Conservation (phyloP, 2,888 invertebrate genomes). For the Drosophila austrosaltans region DNA sequence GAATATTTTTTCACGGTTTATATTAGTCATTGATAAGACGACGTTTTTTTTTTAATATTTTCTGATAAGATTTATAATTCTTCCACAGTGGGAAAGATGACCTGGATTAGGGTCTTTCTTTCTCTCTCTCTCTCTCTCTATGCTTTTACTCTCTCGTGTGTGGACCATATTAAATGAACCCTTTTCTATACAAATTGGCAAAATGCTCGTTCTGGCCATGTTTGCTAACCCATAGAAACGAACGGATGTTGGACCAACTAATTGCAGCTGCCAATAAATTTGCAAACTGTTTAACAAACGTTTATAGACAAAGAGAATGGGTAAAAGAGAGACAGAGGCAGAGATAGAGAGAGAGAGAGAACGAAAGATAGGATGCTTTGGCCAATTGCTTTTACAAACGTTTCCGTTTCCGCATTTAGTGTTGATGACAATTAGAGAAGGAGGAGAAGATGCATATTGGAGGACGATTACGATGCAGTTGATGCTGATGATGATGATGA, state of each 20-base stretch:
- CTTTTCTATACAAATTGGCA: constrained; percentile 5
- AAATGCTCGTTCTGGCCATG: neutral
- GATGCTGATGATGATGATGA: constrained; percentile 45
- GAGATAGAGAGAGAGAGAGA: neutral
- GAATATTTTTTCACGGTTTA: too few species aligned
- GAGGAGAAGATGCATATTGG: constrained; percentile 18
- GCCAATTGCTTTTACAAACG: constrained; percentile 71
- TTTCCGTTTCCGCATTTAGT: constrained; percentile 68
- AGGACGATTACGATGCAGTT: constrained; percentile 24
- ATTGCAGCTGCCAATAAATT: constrained; percentile 65
- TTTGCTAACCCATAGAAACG: neutral
- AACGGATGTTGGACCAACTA: constrained; percentile 39
- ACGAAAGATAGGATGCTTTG: constrained; percentile 46
- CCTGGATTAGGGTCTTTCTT: neutral
- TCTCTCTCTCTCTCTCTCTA: neutral
- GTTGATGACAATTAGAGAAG: constrained; percentile 41
- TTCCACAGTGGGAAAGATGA: too few species aligned
- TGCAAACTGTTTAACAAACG: constrained; percentile 40
- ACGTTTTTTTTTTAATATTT: too few species aligned
- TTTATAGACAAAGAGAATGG: neutral
- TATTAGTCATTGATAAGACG: too few species aligned
- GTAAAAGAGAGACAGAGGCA: neutral
- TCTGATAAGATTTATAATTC: too few species aligned
- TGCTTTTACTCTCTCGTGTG: too few species aligned
- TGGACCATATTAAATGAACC: neutral